Percentiles rank a stretch among this genome's conserved stretches.
phyloP scores from a whole-genome alignment of 2,113 vertebrate genomes.

The Hypomesus transpacificus region DNA sequence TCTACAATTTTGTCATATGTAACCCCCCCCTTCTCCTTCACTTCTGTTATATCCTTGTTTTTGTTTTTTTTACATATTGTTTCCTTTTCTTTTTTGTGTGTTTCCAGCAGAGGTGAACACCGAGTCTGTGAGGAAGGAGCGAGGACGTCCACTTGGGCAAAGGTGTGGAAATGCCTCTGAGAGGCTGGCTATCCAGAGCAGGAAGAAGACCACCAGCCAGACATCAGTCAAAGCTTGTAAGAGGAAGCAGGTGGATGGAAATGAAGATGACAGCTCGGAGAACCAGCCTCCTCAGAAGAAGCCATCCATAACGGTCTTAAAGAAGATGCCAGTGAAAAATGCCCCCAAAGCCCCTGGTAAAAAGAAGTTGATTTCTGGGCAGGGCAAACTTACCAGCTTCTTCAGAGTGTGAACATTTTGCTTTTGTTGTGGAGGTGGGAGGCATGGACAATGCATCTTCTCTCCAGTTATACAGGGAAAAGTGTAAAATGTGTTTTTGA shows the following conservation, averaged over 20 bases:
- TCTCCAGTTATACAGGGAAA: background rate
- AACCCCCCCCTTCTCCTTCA: background rate
- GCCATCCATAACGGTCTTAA: constrained; percentile 54
- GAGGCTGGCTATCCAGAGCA: constrained; percentile 55
- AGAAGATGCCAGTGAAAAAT: constrained; percentile 57
- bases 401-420: constrained; percentile 74
- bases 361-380: constrained; percentile 82
- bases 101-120: constrained; percentile 49
- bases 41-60: constrained; percentile 6
- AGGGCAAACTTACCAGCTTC: constrained; percentile 84
- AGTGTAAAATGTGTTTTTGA: background rate
- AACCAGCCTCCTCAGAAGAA: constrained; percentile 75
- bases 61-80: constrained; percentile 52
- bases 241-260: constrained; percentile 79
- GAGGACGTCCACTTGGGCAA: constrained; percentile 49
- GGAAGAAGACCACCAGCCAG: constrained; percentile 55
- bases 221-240: constrained; percentile 69
- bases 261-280: constrained; percentile 66
- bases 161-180: constrained; percentile 73
- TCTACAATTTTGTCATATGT: constrained; percentile 64
- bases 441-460: background rate
- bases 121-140: constrained; percentile 47
- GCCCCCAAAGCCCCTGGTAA: constrained; percentile 62
- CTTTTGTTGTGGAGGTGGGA: constrained; percentile 9
- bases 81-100: constrained; percentile 45